Evolutionary conservation across 2,797 vertebrate genomes (phyloP).

Genomic region (Crypturellus tataupa): DNA sequence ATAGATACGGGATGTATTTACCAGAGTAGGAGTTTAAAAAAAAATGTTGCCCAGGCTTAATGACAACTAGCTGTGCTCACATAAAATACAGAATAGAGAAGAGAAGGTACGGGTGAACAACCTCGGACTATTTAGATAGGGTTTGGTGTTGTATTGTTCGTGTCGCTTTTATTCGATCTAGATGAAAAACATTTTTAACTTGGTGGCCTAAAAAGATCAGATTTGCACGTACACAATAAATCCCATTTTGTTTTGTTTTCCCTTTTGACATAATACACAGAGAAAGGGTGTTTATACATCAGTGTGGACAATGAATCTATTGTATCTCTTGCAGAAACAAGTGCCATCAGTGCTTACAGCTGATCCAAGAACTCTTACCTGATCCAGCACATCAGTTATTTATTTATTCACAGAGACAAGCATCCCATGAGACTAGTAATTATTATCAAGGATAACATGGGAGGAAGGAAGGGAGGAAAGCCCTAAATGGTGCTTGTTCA

Average conservation of each 20-base stretch:
- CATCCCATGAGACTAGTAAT: background rate
- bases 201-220: slow-evolving; percentile 58
- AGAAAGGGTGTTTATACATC: slow-evolving; percentile 50
- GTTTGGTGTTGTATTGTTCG: slow-evolving; percentile 12
- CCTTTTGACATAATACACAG: slow-evolving; percentile 45
- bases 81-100: background rate
- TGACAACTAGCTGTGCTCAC: slow-evolving; percentile 3
- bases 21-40: slow-evolving; percentile 18
- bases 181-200: slow-evolving; percentile 70
- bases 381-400: slow-evolving; percentile 47
- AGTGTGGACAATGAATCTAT: slow-evolving; percentile 45
- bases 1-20: slow-evolving; percentile 15
- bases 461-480: slow-evolving; percentile 40
- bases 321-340: slow-evolving; percentile 58
- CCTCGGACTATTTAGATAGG: background rate
- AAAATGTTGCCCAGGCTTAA: background rate
- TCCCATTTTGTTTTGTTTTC: slow-evolving; percentile 67
- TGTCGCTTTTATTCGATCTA: slow-evolving; percentile 45
- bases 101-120: background rate
- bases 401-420: slow-evolving; percentile 52
- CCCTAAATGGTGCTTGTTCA: background rate
- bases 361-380: slow-evolving; percentile 63
- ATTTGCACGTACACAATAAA: slow-evolving; percentile 51
- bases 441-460: slow-evolving; percentile 6
- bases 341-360: slow-evolving; percentile 37